Evolutionary conservation across 2,888 invertebrate species (phyloP).

Genomic region (Stenodera caucasica): DNA sequence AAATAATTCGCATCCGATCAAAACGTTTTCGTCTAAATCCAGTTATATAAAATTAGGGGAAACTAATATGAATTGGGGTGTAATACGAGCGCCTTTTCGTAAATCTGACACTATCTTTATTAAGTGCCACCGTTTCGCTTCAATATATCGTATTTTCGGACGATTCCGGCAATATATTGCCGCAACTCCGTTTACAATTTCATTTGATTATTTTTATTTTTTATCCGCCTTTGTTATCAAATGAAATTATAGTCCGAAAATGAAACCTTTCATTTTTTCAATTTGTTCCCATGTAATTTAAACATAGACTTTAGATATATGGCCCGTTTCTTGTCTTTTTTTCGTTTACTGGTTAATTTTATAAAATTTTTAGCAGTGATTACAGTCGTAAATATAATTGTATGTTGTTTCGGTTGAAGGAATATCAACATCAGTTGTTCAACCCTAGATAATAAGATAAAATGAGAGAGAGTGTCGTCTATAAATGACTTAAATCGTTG

Average conservation of each 20-base stretch:
- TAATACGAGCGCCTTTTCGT: slow-evolving; percentile 27
- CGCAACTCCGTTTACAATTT: slow-evolving; percentile 6
- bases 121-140: slow-evolving; percentile 26
- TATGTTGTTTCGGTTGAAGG: slow-evolving; percentile 30
- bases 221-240: slow-evolving; percentile 5
- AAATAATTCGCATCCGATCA: not conserved
- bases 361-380: slow-evolving; percentile 24
- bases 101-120: slow-evolving; percentile 32
- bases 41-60: slow-evolving; percentile 24
- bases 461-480: slow-evolving; percentile 37
- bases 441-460: slow-evolving; percentile 38
- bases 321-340: not conserved
- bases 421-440: slow-evolving; percentile 25
- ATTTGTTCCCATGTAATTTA: not conserved
- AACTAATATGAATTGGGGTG: slow-evolving; percentile 22
- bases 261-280: slow-evolving; percentile 5
- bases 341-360: slow-evolving; percentile 17
- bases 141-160: slow-evolving; percentile 24
- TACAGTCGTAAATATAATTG: slow-evolving; percentile 27
- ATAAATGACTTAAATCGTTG: slow-evolving; percentile 42
- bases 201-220: slow-evolving; percentile 13
- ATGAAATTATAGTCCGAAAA: slow-evolving; percentile 8
- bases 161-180: slow-evolving; percentile 10
- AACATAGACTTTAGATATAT: slow-evolving; percentile 8
- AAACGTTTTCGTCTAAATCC: slow-evolving; percentile 11